Base-by-base conservation (phyloP, 1,140 invertebrate species). In the Drosophila malerkotliana region DNA sequence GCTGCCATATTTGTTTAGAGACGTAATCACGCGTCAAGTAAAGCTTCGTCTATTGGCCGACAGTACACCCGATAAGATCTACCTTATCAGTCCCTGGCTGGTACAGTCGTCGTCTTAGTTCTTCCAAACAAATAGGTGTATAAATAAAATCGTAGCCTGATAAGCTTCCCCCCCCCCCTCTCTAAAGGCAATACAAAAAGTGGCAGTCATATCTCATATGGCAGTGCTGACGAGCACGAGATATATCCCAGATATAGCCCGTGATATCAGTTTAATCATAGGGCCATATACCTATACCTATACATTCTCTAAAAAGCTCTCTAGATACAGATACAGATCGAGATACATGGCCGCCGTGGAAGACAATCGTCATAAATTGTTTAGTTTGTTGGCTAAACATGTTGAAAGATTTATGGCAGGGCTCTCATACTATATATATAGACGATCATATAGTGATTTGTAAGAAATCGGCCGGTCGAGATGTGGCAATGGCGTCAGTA, bases 341-440 rank as follows among this genome's bases (percentile, higher is more conserved):
- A 10, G 3, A 14, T 14, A 4, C 14, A 15, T 44, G 41, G 41
- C 41, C 49, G 37, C 39, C 18, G 18, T 18, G 18, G 18, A 24
- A 39, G 32, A 68, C 72, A 84, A 69, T 82, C 77, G 66, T 78
- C 82, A 87, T 85, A 85, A 85, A 85, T 85, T 85, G 83, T 87
- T 87, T 82, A 87, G 82, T 85, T 85, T 85, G 82, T 85, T 82
- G 82, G 57, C 82, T 85, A 87, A 82, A 88, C 83, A 87, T 87
- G 83, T 87, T 87, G 83, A 87, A 87, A 87, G 83, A 87, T 87
- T 87, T 87, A 87, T 88, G 32, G 57, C 6, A 76, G 56, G 48
- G 66, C 56, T 78, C 21, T 21, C 21, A 21, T 21, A 21, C 18
- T 21, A 21, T 21, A 21, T 21, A 21, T 21, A 60, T 69, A 61